phyloP scores from a whole-genome alignment of 2,888 invertebrate species.

The Lasioglossum leucozonium region DNA sequence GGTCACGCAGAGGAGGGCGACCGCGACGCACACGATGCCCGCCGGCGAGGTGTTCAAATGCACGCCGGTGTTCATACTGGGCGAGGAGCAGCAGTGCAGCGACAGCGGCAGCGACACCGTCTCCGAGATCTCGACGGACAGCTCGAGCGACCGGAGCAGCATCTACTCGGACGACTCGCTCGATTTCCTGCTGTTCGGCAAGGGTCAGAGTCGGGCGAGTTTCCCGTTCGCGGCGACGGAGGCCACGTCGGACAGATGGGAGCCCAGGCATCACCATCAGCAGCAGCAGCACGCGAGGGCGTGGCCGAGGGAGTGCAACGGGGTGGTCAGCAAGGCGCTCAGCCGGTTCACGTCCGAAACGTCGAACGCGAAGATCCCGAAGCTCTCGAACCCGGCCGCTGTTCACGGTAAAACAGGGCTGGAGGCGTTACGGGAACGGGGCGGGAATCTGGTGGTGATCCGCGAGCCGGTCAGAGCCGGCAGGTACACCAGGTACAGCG shows the following conservation, averaged over 20 bases:
- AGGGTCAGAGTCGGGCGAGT: conserved; percentile 81
- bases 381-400: conserved; percentile 45
- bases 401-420: conserved; percentile 78
- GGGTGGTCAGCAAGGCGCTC: conserved; percentile 84
- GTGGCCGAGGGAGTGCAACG: conserved; percentile 84
- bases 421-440: conserved; percentile 84
- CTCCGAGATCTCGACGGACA: conserved; percentile 86
- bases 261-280: conserved; percentile 73
- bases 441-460: conserved; percentile 85
- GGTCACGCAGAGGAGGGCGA: conserved; percentile 78
- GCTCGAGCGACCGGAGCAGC: conserved; percentile 85
- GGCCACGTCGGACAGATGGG: conserved; percentile 77
- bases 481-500: conserved; percentile 84
- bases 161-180: conserved; percentile 85
- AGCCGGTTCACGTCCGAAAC: conserved; percentile 83
- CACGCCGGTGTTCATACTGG: conserved; percentile 84
- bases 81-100: conserved; percentile 82
- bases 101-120: conserved; percentile 85
- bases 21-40: conserved; percentile 84
- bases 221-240: conserved; percentile 81
- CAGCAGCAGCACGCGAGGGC: conserved; percentile 69
- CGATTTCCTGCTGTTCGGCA: conserved; percentile 84
- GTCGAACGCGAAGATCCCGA: conserved; percentile 48
- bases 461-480: conserved; percentile 84
- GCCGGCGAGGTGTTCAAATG: conserved; percentile 84